Conservation (phyloP, 2,888 invertebrate species). For the Pachymerium ferrugineum region DNA sequence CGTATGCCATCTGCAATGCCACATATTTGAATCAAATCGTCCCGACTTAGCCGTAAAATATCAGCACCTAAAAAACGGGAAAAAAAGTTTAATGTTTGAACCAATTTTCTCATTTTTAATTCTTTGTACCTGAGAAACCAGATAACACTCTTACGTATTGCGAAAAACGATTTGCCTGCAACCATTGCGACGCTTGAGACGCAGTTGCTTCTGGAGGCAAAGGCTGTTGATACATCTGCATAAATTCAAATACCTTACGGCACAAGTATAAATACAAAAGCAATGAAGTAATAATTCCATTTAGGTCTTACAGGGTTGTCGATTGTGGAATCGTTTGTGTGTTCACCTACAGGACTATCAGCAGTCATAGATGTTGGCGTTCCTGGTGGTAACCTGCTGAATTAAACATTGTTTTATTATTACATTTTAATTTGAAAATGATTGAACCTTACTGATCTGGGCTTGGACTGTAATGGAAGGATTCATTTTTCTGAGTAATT, state of each 20-base stretch:
- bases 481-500: constrained; percentile 34
- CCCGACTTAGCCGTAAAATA: constrained; percentile 77
- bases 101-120: not conserved
- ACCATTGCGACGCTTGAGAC: constrained; percentile 69
- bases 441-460: constrained; percentile 34
- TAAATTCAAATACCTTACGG: constrained; percentile 35
- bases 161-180: constrained; percentile 69
- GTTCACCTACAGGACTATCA: constrained; percentile 33
- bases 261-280: not conserved
- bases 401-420: not conserved
- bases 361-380: constrained; percentile 35
- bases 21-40: constrained; percentile 90
- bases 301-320: constrained; percentile 35
- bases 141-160: constrained; percentile 70
- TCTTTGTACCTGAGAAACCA: constrained; percentile 63
- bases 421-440: not conserved
- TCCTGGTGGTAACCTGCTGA: constrained; percentile 31
- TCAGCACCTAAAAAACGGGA: constrained; percentile 57
- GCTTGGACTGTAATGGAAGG: constrained; percentile 34
- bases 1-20: constrained; percentile 91
- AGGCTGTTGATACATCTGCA: constrained; percentile 46
- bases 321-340: constrained; percentile 32
- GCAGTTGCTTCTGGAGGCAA: constrained; percentile 62
- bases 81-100: not conserved
- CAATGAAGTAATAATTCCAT: too few relatives aligned